These are phyloP conservation scores for Zophobas atratus DNA, from an alignment of 1,140 invertebrate genomes.

Conservation along the genomic window DNA sequence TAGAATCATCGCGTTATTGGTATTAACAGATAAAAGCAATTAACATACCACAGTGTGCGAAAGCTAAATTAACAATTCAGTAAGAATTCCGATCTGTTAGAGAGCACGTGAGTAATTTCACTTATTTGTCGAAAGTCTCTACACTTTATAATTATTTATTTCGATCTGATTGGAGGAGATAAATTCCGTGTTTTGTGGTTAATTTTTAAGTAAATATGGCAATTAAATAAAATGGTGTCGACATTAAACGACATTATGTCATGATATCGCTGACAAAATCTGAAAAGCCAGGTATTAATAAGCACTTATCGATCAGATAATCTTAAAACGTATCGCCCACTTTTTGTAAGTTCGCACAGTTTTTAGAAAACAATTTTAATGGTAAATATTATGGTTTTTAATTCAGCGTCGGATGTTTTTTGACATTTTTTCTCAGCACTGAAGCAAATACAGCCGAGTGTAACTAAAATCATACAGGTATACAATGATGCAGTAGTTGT, in stretches of 20 bases:
- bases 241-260: not conserved
- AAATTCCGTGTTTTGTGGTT: not conserved
- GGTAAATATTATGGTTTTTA: no score
- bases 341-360: no score
- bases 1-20: not conserved
- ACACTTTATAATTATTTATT: not conserved
- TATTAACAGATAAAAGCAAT: slow-evolving; percentile 3
- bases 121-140: not conserved
- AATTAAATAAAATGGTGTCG: not conserved
- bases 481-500: slow-evolving; percentile 31
- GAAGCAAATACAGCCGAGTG: not conserved
- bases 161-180: not conserved
- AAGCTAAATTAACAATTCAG: not conserved
- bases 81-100: not conserved
- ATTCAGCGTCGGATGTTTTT: not conserved
- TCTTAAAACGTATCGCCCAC: no score
- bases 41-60: not conserved
- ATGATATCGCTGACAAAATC: not conserved
- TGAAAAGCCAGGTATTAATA: no score
- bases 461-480: slow-evolving; percentile 10
- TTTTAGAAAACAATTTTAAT: no score
- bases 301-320: no score
- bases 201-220: not conserved
- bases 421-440: no score
- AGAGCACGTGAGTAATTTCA: not conserved